phyloP scores from a whole-genome alignment of 2,113 vertebrate genomes.

The Uria aalge region DNA sequence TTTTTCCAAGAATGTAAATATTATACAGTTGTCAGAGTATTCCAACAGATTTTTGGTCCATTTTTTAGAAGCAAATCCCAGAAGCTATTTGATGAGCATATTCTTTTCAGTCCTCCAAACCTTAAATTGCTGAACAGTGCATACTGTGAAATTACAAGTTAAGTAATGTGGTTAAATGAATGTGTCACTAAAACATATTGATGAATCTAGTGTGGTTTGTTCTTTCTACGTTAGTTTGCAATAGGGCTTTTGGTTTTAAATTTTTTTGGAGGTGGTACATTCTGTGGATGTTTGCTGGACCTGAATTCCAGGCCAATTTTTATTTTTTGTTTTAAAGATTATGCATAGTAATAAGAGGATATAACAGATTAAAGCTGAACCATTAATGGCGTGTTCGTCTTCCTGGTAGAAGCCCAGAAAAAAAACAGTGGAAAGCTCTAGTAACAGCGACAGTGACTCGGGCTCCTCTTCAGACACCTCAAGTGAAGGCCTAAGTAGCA shows the following conservation, averaged over 20 bases:
- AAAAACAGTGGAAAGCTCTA: conserved; percentile 84
- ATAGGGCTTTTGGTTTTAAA: background rate
- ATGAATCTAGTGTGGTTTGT: background rate
- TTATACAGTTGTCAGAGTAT: background rate
- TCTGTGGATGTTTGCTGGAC: background rate
- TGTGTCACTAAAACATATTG: background rate
- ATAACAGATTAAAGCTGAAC: background rate
- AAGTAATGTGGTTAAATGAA: background rate
- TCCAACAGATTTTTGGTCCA: background rate
- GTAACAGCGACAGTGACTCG: conserved; percentile 89
- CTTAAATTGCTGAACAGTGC: background rate
- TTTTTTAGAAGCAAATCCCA: background rate
- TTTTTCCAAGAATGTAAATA: background rate
- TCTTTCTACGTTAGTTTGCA: background rate
- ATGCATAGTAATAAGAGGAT: background rate
- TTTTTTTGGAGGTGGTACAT: background rate
- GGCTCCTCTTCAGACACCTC: conserved; percentile 89
- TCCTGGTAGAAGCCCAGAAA: conserved; percentile 80
- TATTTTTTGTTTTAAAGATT: background rate
- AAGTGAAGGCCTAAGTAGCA: conserved; percentile 87
- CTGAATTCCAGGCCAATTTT: background rate
- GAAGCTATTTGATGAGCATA: background rate
- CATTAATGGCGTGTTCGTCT: conserved; percentile 8
- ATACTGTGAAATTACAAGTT: background rate
- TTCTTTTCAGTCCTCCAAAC: background rate